phyloP scores from a whole-genome alignment of 2,113 vertebrate genomes.

The Redunca redunca region DNA sequence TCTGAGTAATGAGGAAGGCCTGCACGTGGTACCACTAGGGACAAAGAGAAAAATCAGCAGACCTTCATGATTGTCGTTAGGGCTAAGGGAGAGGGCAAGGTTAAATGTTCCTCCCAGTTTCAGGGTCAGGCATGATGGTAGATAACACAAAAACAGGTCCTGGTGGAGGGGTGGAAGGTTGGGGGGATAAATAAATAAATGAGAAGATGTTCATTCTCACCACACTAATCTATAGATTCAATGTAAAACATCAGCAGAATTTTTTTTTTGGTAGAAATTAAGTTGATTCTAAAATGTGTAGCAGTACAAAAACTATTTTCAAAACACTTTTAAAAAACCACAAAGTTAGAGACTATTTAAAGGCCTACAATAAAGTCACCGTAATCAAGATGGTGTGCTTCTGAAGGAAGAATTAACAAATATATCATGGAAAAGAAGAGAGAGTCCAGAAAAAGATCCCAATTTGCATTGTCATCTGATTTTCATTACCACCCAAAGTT shows the following conservation, averaged over 20 bases:
- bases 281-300: not conserved
- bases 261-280: not conserved
- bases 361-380: not conserved
- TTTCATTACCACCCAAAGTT: not conserved
- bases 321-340: not conserved
- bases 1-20: not conserved
- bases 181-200: not conserved
- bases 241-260: not conserved
- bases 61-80: not conserved
- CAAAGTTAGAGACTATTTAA: not conserved
- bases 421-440: not conserved
- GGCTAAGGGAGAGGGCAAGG: not conserved
- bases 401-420: not conserved
- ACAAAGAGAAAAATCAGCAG: not conserved
- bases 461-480: not conserved
- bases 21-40: fast-evolving
- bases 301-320: not conserved
- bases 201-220: not conserved
- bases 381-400: not conserved
- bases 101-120: not conserved
- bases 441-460: not conserved
- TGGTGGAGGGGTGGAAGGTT: not conserved
- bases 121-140: not conserved
- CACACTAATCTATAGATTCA: not conserved
- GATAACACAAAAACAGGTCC: not conserved